These are phyloP conservation scores for Choristoneura rosaceana DNA, from an alignment of 2,888 invertebrate species.

Conservation along the genomic window DNA sequence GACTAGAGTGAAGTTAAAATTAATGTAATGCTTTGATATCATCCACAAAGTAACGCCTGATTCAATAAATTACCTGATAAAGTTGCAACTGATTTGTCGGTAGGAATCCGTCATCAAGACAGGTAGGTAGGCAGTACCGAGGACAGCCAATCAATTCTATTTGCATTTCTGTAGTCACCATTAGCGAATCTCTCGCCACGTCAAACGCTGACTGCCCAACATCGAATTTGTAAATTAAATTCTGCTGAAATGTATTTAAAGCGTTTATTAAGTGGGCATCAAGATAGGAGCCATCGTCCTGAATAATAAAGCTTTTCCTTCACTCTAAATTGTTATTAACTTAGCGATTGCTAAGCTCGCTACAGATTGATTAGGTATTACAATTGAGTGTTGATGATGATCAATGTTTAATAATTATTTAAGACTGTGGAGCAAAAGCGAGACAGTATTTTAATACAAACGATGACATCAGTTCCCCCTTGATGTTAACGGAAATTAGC, in stretches of 20 bases:
- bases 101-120: constrained; percentile 48
- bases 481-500: too few species aligned
- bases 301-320: constrained; percentile 59
- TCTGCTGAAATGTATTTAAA: constrained; percentile 61
- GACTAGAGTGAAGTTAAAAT: too few species aligned
- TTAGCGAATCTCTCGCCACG: constrained; percentile 57
- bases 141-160: constrained; percentile 68
- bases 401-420: neutral
- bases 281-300: constrained; percentile 52
- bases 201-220: constrained; percentile 44
- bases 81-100: constrained; percentile 40
- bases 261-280: constrained; percentile 59
- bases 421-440: too few species aligned
- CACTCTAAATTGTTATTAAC: constrained; percentile 62
- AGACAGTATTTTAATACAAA: neutral
- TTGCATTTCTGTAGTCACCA: constrained; percentile 68
- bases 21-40: too few species aligned
- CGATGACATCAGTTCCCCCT: neutral
- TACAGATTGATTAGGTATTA: constrained; percentile 47
- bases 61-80: neutral
- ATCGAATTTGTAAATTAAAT: constrained; percentile 50
- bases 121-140: constrained; percentile 51
- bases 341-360: constrained; percentile 53
- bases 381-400: constrained; percentile 5
- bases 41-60: too few species aligned